Evolutionary conservation across 2,888 invertebrate genomes (phyloP).

Genomic region (Dryobotodes eremita): DNA sequence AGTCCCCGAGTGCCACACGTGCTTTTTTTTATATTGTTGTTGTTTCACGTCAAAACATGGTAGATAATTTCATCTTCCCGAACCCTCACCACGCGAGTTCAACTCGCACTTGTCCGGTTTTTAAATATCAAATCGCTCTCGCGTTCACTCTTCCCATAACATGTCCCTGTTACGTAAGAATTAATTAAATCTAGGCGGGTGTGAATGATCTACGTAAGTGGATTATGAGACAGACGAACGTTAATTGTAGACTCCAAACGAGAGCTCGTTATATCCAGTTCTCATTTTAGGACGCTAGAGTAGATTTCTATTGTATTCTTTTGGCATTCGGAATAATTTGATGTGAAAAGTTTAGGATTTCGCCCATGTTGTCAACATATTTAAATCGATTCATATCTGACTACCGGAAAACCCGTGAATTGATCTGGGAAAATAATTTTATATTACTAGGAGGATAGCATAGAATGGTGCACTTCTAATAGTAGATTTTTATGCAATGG

Average conservation of each 20-base stretch:
- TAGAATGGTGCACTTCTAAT: background rate
- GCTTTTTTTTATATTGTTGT: no score
- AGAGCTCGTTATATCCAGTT: conserved; percentile 44
- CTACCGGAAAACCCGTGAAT: no score
- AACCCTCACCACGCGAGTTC: no score
- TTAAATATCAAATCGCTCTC: background rate
- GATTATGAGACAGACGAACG: conserved; percentile 67
- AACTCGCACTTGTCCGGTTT: background rate
- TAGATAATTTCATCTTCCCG: no score
- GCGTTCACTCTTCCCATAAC: background rate
- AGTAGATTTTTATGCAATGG: no score
- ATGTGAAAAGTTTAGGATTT: no score
- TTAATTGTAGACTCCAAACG: conserved; percentile 51
- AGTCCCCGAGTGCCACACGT: no score
- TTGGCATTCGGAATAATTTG: background rate
- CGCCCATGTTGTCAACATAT: no score
- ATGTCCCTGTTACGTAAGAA: conserved; percentile 45
- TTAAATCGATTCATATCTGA: no score
- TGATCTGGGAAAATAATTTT: no score
- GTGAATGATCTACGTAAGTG: conserved; percentile 72
- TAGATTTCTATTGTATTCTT: background rate
- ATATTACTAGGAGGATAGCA: no score
- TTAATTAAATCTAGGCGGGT: conserved; percentile 66
- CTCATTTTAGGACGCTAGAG: conserved; percentile 23
- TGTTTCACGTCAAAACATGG: no score